Base-by-base conservation (phyloP, 2,888 invertebrate genomes). In the Salpingus planirostris region DNA sequence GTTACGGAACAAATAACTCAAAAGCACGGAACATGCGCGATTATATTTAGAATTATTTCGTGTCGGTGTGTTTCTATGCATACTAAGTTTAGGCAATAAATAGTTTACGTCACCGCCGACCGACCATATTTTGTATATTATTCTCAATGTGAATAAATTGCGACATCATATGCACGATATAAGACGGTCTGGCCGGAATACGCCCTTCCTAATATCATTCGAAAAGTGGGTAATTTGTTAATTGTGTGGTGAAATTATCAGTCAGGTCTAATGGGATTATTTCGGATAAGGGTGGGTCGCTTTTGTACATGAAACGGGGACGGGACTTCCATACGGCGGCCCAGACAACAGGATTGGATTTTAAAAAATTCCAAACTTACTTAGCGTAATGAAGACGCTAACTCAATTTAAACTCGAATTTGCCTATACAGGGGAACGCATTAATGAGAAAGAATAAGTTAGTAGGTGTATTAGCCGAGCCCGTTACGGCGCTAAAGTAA, bases 391-490 rank as follows among this genome's bases (percentile, higher is more conserved):
- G 57, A 57, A 56, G 49, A 49, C 48, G 50, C 49, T 57, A 59
- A 57, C 56, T 55, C 50, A 54, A 59, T 59, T 59, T 54, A 54
- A 51, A 54, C 52, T 50, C 45, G 44, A 55, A 53, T 57, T 52
- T 53, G 44, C 45, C 46, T 45, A 50, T 49, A 50, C 51, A 50
- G 47, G 49, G 44, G 46, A 48, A 43, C 34, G 44, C 50, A 49
- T 51, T 55, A 59, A 57, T 55, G 57, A 55, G 56, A 59, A 58
- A 55, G 57, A 59, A 58, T 57, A 54, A 58, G 52, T 54, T 57
- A 54, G 55, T 54, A 51, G 54, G 40, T 43, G 44, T 47, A 43
- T 46, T 42, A 47, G 41, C 36, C 31, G 33, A 37, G 29, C 21
- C 27, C 24, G 21, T 32, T 26, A 27, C 26, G 24, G 26, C 33